A percentile compares a stretch with the other conserved stretches of the same genome.
phyloP scores from a whole-genome alignment of 2,888 invertebrate genomes.

The Exocentrus adspersus region DNA sequence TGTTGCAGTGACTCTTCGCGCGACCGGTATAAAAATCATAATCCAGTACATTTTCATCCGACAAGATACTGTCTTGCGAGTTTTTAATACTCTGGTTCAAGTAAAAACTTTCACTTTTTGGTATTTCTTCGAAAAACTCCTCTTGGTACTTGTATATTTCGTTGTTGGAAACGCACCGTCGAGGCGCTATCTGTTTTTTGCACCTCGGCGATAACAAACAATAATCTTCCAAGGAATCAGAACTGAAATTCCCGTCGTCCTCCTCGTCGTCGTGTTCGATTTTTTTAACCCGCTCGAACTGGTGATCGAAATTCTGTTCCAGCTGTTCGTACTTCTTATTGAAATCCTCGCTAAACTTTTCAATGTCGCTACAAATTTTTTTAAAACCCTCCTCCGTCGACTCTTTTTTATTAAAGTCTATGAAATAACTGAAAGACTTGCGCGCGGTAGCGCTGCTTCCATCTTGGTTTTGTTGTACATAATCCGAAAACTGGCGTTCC shows the following conservation, averaged over 20 bases:
- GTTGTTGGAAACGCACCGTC: conserved; percentile 80
- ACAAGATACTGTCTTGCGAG: conserved; percentile 82
- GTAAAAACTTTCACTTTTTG: conserved; percentile 84
- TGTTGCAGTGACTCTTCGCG: conserved; percentile 76
- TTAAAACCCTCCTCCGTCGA: conserved; percentile 59
- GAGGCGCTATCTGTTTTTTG: conserved; percentile 64
- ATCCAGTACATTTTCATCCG: conserved; percentile 67
- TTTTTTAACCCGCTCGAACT: conserved; percentile 32
- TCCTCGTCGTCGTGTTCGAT: conserved; percentile 68
- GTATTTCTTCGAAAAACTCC: conserved; percentile 58
- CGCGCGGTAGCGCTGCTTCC: conserved; percentile 54
- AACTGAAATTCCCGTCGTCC: conserved; percentile 79
- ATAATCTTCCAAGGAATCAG: conserved; percentile 81
- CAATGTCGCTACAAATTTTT: conserved; percentile 61
- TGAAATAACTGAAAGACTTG: conserved; percentile 74
- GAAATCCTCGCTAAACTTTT: conserved; percentile 60
- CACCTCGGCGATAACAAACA: conserved; percentile 61
- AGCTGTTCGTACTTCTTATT: conserved; percentile 57
- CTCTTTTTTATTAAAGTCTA: conserved; percentile 68
- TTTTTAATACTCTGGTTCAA: conserved; percentile 74
- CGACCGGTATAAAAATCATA: conserved; percentile 57
- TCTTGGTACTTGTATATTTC: conserved; percentile 70
- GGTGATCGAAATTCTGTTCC: conserved; percentile 50
- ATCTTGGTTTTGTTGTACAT: conserved; percentile 49
- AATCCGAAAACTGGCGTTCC: conserved; percentile 66